These are phyloP conservation scores for Lagria hirta DNA, from an alignment of 2,888 invertebrate genomes.

Conservation along the genomic window DNA sequence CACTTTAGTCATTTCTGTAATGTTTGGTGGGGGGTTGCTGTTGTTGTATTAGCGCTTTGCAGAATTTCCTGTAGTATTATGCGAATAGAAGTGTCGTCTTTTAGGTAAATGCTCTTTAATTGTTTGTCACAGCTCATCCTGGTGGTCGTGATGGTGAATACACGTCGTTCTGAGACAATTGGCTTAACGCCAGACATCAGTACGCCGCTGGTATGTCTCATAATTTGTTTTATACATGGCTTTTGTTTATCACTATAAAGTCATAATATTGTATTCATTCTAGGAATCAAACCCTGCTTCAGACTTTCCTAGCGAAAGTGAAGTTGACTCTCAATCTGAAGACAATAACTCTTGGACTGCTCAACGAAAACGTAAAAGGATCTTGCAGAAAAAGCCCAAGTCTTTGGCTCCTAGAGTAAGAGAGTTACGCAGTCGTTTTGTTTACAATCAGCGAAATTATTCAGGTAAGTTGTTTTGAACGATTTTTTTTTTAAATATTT, in stretches of 20 bases:
- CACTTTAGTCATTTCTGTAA: no score
- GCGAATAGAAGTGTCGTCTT: conserved; percentile 8
- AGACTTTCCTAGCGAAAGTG: conserved; percentile 40
- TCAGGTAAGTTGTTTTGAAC: conserved; percentile 39
- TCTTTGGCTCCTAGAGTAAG: conserved; percentile 36
- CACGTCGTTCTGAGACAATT: conserved; percentile 50
- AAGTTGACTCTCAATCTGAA: conserved; percentile 41
- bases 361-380: conserved; percentile 37
- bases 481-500: no score
- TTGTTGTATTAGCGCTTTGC: no score
- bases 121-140: conserved; percentile 25
- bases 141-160: conserved; percentile 51
- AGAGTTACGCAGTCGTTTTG: conserved; percentile 46
- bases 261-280: no score
- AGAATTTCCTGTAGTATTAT: no score
- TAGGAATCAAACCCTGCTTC: conserved; percentile 34
- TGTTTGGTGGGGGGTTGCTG: no score
- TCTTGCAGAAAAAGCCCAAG: conserved; percentile 30
- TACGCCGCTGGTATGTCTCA: conserved; percentile 48
- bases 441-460: conserved; percentile 41
- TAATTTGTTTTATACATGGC: conserved; percentile 1
- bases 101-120: conserved; percentile 10
- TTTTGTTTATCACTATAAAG: background rate
- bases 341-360: conserved; percentile 46
- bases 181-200: conserved; percentile 45